Base-by-base conservation (phyloP, 2,797 vertebrate species). In the Lerista edwardsae region DNA sequence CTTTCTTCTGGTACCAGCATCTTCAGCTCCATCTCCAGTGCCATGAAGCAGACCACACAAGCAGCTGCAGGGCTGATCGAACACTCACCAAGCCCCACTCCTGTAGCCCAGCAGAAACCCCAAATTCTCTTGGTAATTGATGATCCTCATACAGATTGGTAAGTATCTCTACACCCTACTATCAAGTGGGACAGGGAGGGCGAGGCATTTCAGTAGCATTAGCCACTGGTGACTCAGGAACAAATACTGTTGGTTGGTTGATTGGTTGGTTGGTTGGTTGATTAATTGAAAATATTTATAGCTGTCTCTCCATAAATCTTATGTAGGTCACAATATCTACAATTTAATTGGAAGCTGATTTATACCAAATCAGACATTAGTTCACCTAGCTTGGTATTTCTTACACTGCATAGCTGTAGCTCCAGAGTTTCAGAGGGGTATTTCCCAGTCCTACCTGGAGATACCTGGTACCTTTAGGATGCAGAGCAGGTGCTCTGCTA, bases 11-110 rank as follows among this genome's bases (percentile, higher is more conserved):
- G 96, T 0, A 94, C 96, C 82, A 97, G 97, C 83, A 96, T 97
- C 74, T 99, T 99, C 92, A 98, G 97, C 92, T 99, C 98, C 87
- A 97, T 99, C 95, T 98, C 98, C 94, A 98, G 98, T 0, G 97
- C 98, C 93, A 97, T 99, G 94, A 99, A 99, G 93, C 96, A 98
- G 94, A 65, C 97, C 88, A 92, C 98, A 1, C 96, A 97, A 92
- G 95, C 97, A 0, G 91, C 98, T 12, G 91, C 96, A 1, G 97
- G 82, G 83, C 96, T 94, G 51, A 96, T 73, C 21, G 97, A 89
- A 34, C 96, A 88, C 85, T 96, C 85, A 0, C 87, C 64, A 29
- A 93, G 83, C 51, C 85, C 92, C 6, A 17, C 57, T 0, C 92
- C 79, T 0, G 8, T 90, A 6, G 91, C 95, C 2, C 97, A 97